Conservation (phyloP, 2,797 vertebrate genomes). For the Halcyon chelicuti region DNA sequence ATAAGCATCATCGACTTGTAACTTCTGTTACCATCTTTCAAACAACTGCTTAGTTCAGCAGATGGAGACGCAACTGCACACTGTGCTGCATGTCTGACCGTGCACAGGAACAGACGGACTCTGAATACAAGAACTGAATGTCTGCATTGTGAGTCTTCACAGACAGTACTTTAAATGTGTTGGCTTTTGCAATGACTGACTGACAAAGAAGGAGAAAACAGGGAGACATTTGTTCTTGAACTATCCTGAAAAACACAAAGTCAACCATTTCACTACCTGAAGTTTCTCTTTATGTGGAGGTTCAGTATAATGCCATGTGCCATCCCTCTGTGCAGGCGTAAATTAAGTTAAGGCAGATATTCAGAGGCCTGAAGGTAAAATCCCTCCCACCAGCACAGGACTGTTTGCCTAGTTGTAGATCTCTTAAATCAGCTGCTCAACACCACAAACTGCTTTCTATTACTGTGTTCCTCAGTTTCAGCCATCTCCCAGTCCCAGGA, state of each 20-base stretch:
- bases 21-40: background rate
- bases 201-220: background rate
- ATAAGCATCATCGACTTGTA: background rate
- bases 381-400: background rate
- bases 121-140: background rate
- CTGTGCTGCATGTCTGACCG: accelerated
- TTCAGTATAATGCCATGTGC: background rate
- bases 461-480: background rate
- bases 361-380: background rate
- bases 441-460: background rate
- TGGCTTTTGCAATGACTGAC: background rate
- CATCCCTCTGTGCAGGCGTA: background rate
- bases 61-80: background rate
- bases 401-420: background rate
- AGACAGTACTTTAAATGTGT: background rate
- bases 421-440: background rate
- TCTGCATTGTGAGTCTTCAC: background rate
- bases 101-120: background rate
- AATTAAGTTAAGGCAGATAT: background rate
- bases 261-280: background rate
- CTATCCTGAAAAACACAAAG: background rate
- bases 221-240: background rate
- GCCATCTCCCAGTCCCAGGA: background rate
- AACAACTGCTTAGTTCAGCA: background rate
- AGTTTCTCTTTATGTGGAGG: background rate